These are phyloP conservation scores for Cyphomyrus plagiostoma DNA, from an alignment of 2,113 vertebrate genomes.

Conservation along the genomic window DNA sequence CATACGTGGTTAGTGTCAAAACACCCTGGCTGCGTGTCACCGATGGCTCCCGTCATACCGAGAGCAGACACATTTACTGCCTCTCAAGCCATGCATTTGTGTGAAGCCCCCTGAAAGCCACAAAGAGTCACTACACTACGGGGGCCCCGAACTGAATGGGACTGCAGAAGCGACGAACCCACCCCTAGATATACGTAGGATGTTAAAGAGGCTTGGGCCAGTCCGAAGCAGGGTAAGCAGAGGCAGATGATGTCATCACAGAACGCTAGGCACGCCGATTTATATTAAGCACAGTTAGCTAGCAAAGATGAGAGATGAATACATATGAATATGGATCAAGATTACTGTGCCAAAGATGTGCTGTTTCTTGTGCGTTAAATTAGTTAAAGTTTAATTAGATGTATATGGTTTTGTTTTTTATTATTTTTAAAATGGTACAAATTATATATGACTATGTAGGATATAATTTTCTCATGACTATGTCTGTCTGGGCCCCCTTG, in stretches of 20 bases:
- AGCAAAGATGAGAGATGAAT: neutral
- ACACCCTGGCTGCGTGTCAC: neutral
- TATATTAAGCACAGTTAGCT: neutral
- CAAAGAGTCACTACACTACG: neutral
- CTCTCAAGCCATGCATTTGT: neutral
- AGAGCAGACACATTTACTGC: neutral
- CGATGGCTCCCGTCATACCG: neutral
- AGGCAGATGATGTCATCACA: neutral
- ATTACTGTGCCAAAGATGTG: neutral
- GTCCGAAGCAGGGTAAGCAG: neutral
- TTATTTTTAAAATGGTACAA: neutral
- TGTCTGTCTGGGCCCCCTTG: neutral
- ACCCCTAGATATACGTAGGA: neutral
- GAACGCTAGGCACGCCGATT: neutral
- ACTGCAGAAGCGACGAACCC: neutral
- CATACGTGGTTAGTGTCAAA: neutral
- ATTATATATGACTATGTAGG: neutral
- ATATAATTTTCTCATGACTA: neutral
- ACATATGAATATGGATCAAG: neutral
- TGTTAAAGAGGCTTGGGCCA: neutral
- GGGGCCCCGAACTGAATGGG: neutral
- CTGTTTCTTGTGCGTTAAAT: neutral
- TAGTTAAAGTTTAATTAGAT: neutral
- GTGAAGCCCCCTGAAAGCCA: neutral
- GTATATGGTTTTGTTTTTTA: neutral